Evolutionary conservation across 2,888 invertebrate genomes (phyloP).

Genomic region (Caenorhabditis auriculariae): DNA sequence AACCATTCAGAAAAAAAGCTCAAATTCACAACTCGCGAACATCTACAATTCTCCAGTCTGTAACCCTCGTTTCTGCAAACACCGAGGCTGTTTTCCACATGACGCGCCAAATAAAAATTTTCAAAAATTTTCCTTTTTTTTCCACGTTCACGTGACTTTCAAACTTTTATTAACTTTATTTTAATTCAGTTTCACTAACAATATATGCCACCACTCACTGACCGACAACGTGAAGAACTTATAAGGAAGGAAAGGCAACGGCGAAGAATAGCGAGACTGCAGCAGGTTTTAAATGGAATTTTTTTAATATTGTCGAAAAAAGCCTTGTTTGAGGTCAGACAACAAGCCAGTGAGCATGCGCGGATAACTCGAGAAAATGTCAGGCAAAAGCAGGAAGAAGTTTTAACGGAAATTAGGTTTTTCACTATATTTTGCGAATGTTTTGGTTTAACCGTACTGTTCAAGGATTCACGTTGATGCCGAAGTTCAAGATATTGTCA

Average conservation of each 20-base stretch:
- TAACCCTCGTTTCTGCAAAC: too few species aligned
- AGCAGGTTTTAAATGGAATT: conserved; percentile 14
- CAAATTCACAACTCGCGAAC: too few species aligned
- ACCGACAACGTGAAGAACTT: conserved; percentile 20
- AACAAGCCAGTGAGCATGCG: conserved; percentile 11
- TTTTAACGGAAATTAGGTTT: conserved; percentile 12
- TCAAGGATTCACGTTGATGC: conserved; percentile 7
- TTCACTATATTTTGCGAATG: neutral
- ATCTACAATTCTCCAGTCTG: too few species aligned
- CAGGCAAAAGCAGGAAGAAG: conserved; percentile 10
- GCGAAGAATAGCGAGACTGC: conserved; percentile 24
- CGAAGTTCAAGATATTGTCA: conserved; percentile 1
- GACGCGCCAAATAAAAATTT: too few species aligned
- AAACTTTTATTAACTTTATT: neutral
- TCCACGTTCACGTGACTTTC: conserved; percentile 2
- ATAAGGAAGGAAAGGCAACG: conserved; percentile 28
- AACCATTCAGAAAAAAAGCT: too few species aligned
- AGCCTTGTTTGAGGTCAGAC: conserved; percentile 13
- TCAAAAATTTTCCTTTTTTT: too few species aligned
- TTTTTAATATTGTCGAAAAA: neutral
- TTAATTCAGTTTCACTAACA: conserved; percentile 1
- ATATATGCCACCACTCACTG: conserved; percentile 16
- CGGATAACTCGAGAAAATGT: conserved; percentile 16
- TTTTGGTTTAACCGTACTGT: conserved; percentile 1
- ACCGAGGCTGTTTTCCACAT: too few species aligned